phyloP scores from a whole-genome alignment of 2,113 vertebrate genomes.

The Triplophysa dalaica region DNA sequence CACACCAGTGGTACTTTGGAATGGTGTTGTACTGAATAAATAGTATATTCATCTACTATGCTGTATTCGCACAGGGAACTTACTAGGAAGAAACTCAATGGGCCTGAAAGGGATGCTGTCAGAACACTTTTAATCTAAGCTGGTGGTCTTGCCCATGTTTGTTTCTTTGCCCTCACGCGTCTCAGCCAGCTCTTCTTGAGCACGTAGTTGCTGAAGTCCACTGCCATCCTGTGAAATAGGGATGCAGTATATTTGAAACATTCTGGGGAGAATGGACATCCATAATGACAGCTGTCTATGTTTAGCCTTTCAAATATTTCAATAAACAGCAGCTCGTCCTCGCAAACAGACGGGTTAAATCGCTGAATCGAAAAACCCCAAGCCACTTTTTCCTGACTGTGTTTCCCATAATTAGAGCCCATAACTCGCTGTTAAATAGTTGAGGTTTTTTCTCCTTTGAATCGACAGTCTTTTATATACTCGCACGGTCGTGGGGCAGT shows the following conservation, averaged over 20 bases:
- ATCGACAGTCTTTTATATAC: slow-evolving; percentile 77
- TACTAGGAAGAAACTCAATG: too few species aligned
- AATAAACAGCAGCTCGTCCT: slow-evolving; percentile 74
- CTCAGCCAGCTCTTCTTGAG: slow-evolving; percentile 58
- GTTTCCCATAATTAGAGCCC: slow-evolving; percentile 75
- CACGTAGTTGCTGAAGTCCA: slow-evolving; percentile 63
- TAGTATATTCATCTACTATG: neutral
- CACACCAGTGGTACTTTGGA: neutral
- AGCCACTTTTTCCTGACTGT: slow-evolving; percentile 72
- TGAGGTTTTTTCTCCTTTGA: slow-evolving; percentile 75
- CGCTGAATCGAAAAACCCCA: slow-evolving; percentile 67
- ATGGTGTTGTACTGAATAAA: neutral
- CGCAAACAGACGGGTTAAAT: slow-evolving; percentile 68
- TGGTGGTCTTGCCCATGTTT: slow-evolving; percentile 64
- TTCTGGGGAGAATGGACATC: slow-evolving; percentile 53
- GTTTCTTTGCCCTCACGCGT: slow-evolving; percentile 45
- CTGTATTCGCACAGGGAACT: neutral
- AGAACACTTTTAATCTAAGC: slow-evolving; percentile 64
- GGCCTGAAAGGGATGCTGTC: slow-evolving; percentile 13
- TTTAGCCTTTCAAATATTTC: slow-evolving; percentile 71
- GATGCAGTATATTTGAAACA: slow-evolving; percentile 62
- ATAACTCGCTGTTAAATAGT: slow-evolving; percentile 76
- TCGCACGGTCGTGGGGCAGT: slow-evolving; percentile 51
- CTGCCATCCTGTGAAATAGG: slow-evolving; percentile 60
- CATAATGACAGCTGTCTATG: slow-evolving; percentile 76